Evolutionary conservation across 1,140 invertebrate species (phyloP).

Genomic region (Diuraphis noxia): DNA sequence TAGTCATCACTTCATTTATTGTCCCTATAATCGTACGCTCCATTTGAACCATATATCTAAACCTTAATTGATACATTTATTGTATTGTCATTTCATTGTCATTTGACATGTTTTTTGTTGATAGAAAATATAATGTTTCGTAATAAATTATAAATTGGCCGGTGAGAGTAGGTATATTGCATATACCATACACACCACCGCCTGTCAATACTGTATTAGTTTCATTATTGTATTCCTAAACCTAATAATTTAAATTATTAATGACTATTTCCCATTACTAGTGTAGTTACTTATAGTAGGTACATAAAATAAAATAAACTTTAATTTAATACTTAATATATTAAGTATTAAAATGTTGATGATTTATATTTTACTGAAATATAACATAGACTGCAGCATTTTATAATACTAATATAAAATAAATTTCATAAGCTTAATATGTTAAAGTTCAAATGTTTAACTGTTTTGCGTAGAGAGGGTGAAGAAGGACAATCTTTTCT

Average conservation of each 20-base stretch:
- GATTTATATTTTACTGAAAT: not conserved
- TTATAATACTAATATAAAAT: too few relatives aligned
- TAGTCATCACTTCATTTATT: not conserved
- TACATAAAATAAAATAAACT: not conserved
- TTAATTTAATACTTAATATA: too few relatives aligned
- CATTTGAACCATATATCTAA: not conserved
- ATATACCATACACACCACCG: not conserved
- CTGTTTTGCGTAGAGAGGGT: accelerated
- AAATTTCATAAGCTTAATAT: too few relatives aligned
- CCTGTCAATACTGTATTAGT: not conserved
- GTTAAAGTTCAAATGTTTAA: too few relatives aligned
- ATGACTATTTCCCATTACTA: not conserved
- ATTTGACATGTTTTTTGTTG: not conserved
- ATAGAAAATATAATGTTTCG: not conserved
- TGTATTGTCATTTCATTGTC: not conserved
- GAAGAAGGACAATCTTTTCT: too few relatives aligned
- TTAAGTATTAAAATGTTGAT: not conserved
- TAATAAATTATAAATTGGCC: not conserved
- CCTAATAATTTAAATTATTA: not conserved
- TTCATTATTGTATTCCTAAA: not conserved
- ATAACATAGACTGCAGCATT: not conserved
- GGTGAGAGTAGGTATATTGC: not conserved
- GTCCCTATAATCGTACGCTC: not conserved
- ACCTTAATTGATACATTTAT: not conserved
- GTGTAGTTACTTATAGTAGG: too few relatives aligned